Base-by-base conservation (phyloP, 2,888 invertebrate species). In the Pandemis cinnamomeana region DNA sequence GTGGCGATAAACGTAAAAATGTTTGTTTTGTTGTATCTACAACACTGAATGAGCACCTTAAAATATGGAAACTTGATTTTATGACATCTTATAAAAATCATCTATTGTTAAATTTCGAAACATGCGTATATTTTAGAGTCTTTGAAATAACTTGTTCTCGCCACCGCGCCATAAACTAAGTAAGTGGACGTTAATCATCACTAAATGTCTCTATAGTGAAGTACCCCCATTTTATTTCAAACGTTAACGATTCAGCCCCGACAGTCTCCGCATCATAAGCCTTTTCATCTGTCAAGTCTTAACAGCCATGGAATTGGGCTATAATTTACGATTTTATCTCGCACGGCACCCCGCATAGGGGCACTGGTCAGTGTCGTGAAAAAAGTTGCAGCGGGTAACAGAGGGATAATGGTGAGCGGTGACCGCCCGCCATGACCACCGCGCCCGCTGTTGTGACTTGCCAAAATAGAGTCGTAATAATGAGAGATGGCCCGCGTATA, bases 271-370 rank as follows among this genome's bases (percentile, higher is more conserved):
- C 89, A 87, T 85, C 88, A 86, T 86, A 91, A 91, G 89, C 92
- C 93, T 93, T 94, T 94, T 94, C 92, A 93, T 93, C 92, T 94
- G 93, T 93, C 94, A 92, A 90, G 87, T 87, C 85, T 89, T 91
- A 92, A 93, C 92, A 91, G 86, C 91, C 88, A 87, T 89, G 89
- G 91, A 93, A 94, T 93, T 93, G 93, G 93, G 92, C 92, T 92
- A 92, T 94, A 93, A 94, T 94, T 94, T 94, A 94, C 90, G 92
- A 94, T 93, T 91, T 93, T 93, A 94, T 94, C 93, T 92, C 88
- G 82, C 72, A 82, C 81, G 87, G 87, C 87, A 89, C 90, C 89
- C 89, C 84, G 87, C 90, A 93, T 93, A 90, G 92, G 93, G 93
- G 93, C 89, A 90, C 88, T 85, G 91, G 90, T 91, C 91, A 91